Base-by-base conservation (phyloP, 1,140 invertebrate genomes). In the Zaprionus kolodkinae region DNA sequence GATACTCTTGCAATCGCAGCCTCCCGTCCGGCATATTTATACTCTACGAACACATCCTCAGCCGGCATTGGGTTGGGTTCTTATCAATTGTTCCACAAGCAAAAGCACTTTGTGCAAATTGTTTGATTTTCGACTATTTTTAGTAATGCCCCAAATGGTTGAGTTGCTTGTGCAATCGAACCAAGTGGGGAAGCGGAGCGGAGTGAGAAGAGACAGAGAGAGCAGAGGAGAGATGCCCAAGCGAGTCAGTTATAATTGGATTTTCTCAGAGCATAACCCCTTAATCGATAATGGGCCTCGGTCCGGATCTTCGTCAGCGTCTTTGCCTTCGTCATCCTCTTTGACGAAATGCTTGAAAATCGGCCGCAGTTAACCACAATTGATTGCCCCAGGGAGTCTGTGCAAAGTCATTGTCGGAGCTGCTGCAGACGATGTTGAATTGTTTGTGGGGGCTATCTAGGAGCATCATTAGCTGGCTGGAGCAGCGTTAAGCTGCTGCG, bases 21-120 rank as follows among this genome's bases (percentile, higher is more conserved):
- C 61, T 33, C n/a, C 6, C 30, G 57, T 59, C 17, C 55, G 65
- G 74, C 85, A 85, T 89, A 89, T 88, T 88, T 88, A 88, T 88
- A 89, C 38, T 73, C 33, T 25, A 38, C 11, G 36, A 38, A 50
- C 17, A 40, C 68, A 56, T 54, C 50, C 27, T 62, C n/a, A 5
- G 30, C 12, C 3, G 2, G n/a, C n/a, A 38, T 36, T 67, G 65
- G 72, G 66, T 63, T 56, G 72, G 66, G 59, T 69, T 67, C 75
- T 85, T 85, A 89, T 85, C 85, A 50, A 25, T 61, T 50, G 84
- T 43, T 69, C 65, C 74, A 85, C 85, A 89, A 21, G 78, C 50
- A 89, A 89, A 89, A 79, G 78, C 85, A 89, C 85, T 89, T 81
- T 85, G 72, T 69, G 38, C 43, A 79, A 85, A 81, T 88, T 64